A percentile compares a stretch with the other conserved stretches of the same genome.
phyloP scores from a whole-genome alignment of 2,797 vertebrate genomes.

The Sebastes vulpes region DNA sequence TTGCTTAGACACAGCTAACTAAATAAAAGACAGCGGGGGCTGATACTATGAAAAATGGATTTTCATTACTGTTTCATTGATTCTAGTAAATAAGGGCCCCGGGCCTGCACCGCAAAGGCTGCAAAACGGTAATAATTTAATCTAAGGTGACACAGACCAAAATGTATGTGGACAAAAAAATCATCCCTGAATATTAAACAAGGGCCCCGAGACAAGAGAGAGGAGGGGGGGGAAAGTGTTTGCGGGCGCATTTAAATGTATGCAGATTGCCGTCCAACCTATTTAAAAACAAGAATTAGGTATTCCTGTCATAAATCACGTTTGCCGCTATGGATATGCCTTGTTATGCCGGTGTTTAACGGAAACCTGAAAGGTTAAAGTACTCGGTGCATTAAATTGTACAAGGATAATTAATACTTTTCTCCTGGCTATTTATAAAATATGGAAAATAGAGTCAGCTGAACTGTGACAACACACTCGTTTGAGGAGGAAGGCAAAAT shows the following conservation, averaged over 20 bases:
- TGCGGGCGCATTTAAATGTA: slow-evolving; percentile 97
- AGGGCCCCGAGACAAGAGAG: slow-evolving; percentile 94
- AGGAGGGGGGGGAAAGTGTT: slow-evolving; percentile 82
- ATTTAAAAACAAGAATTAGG: slow-evolving; percentile 99
- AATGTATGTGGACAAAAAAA: slow-evolving; percentile 99
- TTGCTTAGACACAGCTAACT: slow-evolving; percentile 99
- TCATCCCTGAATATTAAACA: slow-evolving; percentile 99
- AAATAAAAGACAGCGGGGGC: slow-evolving; percentile 99
- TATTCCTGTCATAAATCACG: slow-evolving; percentile 99
- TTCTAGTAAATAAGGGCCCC: slow-evolving; percentile 99
- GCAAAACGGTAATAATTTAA: slow-evolving; percentile 99
- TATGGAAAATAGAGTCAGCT: slow-evolving; percentile 96
- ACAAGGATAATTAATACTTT: slow-evolving; percentile 99
- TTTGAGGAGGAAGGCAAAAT: slow-evolving; percentile 85
- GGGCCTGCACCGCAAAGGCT: slow-evolving; percentile 94
- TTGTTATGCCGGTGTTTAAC: slow-evolving; percentile 98
- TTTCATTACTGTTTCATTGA: slow-evolving; percentile 99
- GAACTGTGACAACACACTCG: slow-evolving; percentile 93
- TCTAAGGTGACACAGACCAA: slow-evolving; percentile 99
- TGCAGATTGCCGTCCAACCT: slow-evolving; percentile 99
- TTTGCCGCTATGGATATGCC: slow-evolving; percentile 96
- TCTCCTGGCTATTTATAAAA: slow-evolving; percentile 99
- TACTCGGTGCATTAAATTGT: slow-evolving; percentile 99
- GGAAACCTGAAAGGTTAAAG: slow-evolving; percentile 99
- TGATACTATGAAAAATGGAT: slow-evolving; percentile 99